Conservation (phyloP, 2,888 invertebrate species). For the Coenonympha glycerion region DNA sequence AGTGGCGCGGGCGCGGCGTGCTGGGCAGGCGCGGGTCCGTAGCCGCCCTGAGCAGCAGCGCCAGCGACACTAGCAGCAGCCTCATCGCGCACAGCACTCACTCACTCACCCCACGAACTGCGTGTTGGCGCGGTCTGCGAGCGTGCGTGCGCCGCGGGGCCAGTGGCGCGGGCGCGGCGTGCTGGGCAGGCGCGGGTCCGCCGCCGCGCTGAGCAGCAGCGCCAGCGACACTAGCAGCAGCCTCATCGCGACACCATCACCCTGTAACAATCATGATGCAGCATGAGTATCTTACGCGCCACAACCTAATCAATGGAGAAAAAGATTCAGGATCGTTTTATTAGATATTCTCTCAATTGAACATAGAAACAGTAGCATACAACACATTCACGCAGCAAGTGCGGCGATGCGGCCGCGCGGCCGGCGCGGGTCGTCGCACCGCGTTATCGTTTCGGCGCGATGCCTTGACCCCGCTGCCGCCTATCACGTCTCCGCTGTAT, state of each 20-base stretch:
- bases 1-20: no score
- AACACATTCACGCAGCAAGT: conserved; percentile 20
- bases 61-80: conserved; percentile 50
- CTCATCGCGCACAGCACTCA: conserved; percentile 67
- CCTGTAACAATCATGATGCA: conserved; percentile 43
- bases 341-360: no score
- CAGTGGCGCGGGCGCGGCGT: conserved; percentile 53
- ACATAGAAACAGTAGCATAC: neutral
- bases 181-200: conserved; percentile 41
- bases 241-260: conserved; percentile 58
- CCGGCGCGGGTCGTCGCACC: conserved; percentile 66
- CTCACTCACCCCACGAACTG: conserved; percentile 69
- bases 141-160: conserved; percentile 41
- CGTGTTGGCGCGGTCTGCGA: conserved; percentile 52
- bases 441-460: conserved; percentile 73
- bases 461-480: conserved; percentile 53
- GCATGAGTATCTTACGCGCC: no score
- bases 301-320: no score
- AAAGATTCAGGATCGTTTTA: no score
- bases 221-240: conserved; percentile 28
- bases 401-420: no score
- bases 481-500: conserved; percentile 30
- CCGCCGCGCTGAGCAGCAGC: conserved; percentile 38
- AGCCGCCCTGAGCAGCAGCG: no score
- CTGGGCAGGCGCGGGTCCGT: no score